Evolutionary conservation across 1,140 invertebrate genomes (phyloP).

Genomic region (Ceratoteleas bidentatus): DNA sequence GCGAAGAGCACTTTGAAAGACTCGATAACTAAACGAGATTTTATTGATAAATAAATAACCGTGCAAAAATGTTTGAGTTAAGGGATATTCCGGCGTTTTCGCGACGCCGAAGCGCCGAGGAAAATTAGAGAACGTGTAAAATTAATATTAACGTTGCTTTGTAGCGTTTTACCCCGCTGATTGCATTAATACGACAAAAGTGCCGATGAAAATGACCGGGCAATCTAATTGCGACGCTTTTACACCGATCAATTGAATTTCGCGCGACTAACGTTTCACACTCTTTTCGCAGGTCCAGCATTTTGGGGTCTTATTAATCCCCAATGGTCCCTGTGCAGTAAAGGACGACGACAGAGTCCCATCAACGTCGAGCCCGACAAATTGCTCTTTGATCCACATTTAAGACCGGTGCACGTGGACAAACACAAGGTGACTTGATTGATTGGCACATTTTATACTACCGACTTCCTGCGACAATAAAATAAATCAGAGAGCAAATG

Average conservation of each 20-base stretch:
- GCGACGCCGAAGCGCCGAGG: background rate
- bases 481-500: too few species aligned
- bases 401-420: constrained; percentile 92
- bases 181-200: background rate
- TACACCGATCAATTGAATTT: background rate
- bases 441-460: constrained; percentile 46
- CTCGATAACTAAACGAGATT: constrained; percentile 29
- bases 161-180: background rate
- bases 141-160: constrained; percentile 17
- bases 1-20: constrained; percentile 30
- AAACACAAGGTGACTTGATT: constrained; percentile 88
- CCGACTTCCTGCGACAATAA: too few species aligned
- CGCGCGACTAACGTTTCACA: constrained; percentile 1
- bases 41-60: constrained; percentile 45
- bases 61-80: background rate
- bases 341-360: constrained; percentile 95
- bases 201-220: background rate
- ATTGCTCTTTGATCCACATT: constrained; percentile 95
- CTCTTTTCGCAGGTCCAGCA: constrained; percentile 89
- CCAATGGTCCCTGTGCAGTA: constrained; percentile 97
- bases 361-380: constrained; percentile 97
- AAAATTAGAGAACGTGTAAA: constrained; percentile 6
- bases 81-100: constrained; percentile 9
- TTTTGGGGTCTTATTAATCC: constrained; percentile 99
- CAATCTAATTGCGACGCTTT: background rate